Percentiles rank a stretch among this genome's conserved stretches.
These are phyloP conservation scores for Crossocerus cetratus DNA, from an alignment of 2,888 invertebrate species.

Conservation along the genomic window DNA sequence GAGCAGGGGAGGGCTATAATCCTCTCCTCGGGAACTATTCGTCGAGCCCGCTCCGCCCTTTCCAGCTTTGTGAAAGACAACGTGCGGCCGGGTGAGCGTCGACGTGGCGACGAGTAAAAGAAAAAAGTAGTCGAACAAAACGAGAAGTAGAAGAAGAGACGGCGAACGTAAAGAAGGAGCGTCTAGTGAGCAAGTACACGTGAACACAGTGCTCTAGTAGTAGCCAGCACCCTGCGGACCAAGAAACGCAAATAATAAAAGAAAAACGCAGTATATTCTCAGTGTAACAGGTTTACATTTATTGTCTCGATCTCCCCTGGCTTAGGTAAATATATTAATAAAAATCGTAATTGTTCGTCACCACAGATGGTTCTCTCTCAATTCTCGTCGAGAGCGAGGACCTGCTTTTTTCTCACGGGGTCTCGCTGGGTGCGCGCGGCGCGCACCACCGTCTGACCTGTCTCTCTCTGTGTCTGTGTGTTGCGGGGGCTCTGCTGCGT, in stretches of 20 bases:
- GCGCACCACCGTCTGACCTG: conserved; percentile 6
- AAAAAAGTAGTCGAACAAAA: too few relatives aligned
- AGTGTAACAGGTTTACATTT: conserved; percentile 77
- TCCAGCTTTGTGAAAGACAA: too few relatives aligned
- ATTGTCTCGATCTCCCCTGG: conserved; percentile 76
- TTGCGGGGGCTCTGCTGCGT: too few relatives aligned
- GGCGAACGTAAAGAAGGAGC: conserved; percentile 55
- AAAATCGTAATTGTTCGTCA: conserved; percentile 38
- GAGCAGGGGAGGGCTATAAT: too few relatives aligned
- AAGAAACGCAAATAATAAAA: conserved; percentile 71
- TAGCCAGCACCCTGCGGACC: conserved; percentile 76
- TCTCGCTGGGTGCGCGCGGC: conserved; percentile 14
- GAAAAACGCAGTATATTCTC: conserved; percentile 75
- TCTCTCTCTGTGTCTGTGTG: conserved; percentile 16
- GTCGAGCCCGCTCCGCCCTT: not conserved
- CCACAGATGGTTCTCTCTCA: conserved; percentile 19
- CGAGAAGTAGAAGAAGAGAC: conserved; percentile 4
- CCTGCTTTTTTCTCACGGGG: too few relatives aligned
- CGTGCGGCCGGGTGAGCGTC: too few relatives aligned
- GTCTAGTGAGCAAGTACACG: conserved; percentile 26
- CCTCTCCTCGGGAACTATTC: not conserved
- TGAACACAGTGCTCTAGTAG: conserved; percentile 24
- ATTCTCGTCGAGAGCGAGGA: not conserved
- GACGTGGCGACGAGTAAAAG: too few relatives aligned
- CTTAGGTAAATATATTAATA: conserved; percentile 63